phyloP scores from a whole-genome alignment of 2,888 invertebrate genomes.

The Phrixothrix hirtus region DNA sequence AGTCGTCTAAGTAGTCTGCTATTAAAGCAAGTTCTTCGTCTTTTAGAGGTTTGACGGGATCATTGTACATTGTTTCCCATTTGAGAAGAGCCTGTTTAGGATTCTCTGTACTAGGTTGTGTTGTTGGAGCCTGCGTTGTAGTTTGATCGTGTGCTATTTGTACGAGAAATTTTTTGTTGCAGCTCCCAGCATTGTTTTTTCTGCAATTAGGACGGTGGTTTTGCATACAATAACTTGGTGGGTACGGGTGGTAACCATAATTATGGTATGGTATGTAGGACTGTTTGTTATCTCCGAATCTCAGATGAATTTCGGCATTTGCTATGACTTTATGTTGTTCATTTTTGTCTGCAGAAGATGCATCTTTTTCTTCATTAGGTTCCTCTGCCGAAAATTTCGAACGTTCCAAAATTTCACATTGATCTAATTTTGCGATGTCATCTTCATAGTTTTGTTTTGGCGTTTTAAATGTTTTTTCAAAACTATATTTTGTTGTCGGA shows the following conservation, averaged over 20 bases:
- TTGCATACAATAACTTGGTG: no score
- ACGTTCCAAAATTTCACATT: slow-evolving; percentile 1
- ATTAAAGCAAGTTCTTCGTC: background rate
- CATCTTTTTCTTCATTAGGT: background rate
- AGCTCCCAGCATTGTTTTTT: no score
- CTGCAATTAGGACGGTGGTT: no score
- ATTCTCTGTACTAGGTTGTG: no score
- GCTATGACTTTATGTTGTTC: background rate
- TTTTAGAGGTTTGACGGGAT: background rate
- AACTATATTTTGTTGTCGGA: background rate
- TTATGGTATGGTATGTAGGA: no score
- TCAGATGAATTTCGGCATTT: background rate
- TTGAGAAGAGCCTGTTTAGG: no score
- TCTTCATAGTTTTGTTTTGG: background rate
- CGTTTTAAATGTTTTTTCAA: background rate
- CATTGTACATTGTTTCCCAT: no score
- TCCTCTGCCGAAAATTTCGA: background rate
- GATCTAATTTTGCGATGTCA: background rate
- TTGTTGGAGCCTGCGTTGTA: no score
- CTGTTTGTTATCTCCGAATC: background rate
- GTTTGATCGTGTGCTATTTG: no score
- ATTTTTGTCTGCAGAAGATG: background rate
- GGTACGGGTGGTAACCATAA: no score
- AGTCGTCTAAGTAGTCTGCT: background rate
- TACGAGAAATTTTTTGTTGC: no score